Percentiles rank a stretch among this genome's conserved stretches.
phyloP scores from a whole-genome alignment of 2,113 vertebrate species.

The Bubalus kerabau region DNA sequence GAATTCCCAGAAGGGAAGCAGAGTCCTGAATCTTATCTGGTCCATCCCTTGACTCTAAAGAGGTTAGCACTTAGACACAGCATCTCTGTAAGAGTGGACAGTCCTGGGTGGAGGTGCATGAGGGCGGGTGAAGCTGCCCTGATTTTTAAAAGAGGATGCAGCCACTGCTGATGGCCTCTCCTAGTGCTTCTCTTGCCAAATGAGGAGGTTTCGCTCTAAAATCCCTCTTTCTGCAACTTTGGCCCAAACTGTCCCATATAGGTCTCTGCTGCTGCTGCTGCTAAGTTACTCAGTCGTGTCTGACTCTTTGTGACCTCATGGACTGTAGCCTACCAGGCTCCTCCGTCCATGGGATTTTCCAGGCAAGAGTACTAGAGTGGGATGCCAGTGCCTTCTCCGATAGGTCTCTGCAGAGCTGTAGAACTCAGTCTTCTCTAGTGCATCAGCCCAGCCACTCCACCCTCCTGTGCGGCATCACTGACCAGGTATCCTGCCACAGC shows the following conservation, averaged over 20 bases:
- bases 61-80: neutral
- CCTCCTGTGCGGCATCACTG: accelerated
- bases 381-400: too few species aligned
- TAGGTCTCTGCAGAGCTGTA: accelerated
- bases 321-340: too few species aligned
- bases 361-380: too few species aligned
- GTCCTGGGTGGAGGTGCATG: neutral
- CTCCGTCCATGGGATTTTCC: too few species aligned
- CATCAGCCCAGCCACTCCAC: neutral
- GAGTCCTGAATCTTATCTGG: neutral
- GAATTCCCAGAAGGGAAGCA: conserved; percentile 50
- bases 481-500: accelerated
- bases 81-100: neutral
- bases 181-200: neutral
- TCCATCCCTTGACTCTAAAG: neutral
- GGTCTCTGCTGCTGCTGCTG: accelerated
- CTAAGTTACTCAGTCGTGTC: too few species aligned
- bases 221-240: neutral
- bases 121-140: neutral
- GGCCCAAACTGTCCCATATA: neutral
- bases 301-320: too few species aligned
- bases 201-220: neutral
- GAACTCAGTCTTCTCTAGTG: too few species aligned
- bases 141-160: neutral
- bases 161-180: neutral